Evolutionary conservation across 2,888 invertebrate species (phyloP), one percentile per base, ranked within the genome.

Genomic region (Oegoconia quadripuncta): DNA sequence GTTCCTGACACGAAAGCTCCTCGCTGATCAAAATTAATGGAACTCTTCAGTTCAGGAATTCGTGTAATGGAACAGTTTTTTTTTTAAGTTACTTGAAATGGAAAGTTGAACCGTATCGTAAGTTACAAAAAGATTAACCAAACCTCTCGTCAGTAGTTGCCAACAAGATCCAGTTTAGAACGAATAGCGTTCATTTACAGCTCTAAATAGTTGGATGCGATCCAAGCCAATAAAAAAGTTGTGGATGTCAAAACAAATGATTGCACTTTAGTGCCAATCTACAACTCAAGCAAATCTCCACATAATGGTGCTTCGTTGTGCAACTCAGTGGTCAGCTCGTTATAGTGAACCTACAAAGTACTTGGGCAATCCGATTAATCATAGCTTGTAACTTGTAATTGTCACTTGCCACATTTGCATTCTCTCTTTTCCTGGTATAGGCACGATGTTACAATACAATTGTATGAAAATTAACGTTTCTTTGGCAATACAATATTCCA

Each of bases 351-450:
- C 18, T n/a, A 46, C 12, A 9, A n/a, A 8, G 23, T n/a, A 52
- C 58, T 67, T 68, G 51, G 37, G 60, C 50, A 64, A 68, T 39
- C 44, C 46, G 44, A 53, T 54, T 58, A 58, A 59, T 61, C 57
- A 57, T 51, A 50, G 46, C 35, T 41, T 30, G 51, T 48, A 50
- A 47, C 52, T 50, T 9, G 52, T 54, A 53, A 55, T 53, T 45
- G 41, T 37, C 45, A 46, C 44, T 33, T 15, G 28, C 33, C 32
- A 44, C 39, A 42, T 44, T 47, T 48, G 42, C 30, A 33, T 32
- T 16, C 12, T 20, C 9, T 11, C 17, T 30, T n/a, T 22, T 37
- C 30, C 35, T 28, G 12, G 12, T 22, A 29, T 12, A 28, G 29
- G 22, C n/a, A 13, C n/a, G 29, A 15, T 8, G n/a, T 29, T 15